A percentile compares a stretch with the other conserved stretches of the same genome.
Conservation (phyloP, 2,113 vertebrate genomes). For the Machaerirhynchus nigripectus region DNA sequence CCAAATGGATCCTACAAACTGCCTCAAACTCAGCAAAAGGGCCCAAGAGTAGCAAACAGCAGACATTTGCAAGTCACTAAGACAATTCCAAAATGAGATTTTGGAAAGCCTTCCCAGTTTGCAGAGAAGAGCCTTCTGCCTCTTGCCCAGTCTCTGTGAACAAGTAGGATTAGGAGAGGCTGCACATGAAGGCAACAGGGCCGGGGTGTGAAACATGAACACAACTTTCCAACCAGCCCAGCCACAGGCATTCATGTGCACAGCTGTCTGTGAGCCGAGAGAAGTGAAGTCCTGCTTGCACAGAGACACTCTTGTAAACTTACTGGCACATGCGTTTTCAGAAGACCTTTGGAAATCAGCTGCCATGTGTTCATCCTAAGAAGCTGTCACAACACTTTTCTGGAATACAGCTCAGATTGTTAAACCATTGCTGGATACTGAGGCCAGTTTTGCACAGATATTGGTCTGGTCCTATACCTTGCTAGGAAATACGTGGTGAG, state of each 20-base stretch:
- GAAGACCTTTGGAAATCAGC: not conserved
- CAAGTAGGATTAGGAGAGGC: not conserved
- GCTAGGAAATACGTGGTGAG: not conserved
- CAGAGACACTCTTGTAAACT: not conserved
- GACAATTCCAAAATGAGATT: not conserved
- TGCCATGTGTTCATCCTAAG: not conserved
- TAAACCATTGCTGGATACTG: not conserved
- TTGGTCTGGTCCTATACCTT: not conserved
- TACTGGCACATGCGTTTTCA: not conserved
- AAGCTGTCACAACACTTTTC: not conserved
- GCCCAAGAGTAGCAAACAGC: not conserved
- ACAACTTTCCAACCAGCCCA: not conserved
- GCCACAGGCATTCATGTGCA: not conserved
- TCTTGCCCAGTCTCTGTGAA: not conserved
- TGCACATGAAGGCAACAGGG: accelerated
- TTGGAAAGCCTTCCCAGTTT: not conserved
- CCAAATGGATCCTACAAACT: not conserved
- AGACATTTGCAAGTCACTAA: not conserved
- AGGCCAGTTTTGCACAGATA: not conserved
- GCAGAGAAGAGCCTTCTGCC: not conserved
- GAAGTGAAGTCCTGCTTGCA: not conserved
- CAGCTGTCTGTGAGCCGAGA: not conserved
- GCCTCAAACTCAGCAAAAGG: not conserved
- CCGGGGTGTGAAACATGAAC: not conserved
- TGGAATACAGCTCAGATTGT: not conserved